These are phyloP conservation scores for Steinernema hermaphroditum DNA, from an alignment of 2,888 invertebrate species.

Conservation along the genomic window DNA sequence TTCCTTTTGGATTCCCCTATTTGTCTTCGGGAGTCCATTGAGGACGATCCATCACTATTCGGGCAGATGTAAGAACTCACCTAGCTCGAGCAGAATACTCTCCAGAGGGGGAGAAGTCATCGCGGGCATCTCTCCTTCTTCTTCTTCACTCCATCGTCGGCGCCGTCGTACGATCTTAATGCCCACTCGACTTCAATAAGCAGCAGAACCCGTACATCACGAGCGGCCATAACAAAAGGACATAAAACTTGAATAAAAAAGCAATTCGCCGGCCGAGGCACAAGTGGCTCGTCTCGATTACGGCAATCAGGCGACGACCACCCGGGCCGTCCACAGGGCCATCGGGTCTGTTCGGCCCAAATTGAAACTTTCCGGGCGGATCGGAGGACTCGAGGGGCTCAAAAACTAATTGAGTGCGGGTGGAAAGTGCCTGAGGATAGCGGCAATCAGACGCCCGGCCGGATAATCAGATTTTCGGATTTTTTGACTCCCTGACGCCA, in stretches of 20 bases:
- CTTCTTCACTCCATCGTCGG: background rate
- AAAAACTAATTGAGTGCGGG: slow-evolving; percentile 25
- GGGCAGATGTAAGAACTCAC: background rate
- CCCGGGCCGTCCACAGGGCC: background rate
- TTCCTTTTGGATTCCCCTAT: background rate
- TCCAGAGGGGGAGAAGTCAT: background rate
- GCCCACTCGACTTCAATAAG: background rate
- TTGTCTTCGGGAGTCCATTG: background rate
- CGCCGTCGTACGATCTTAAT: background rate
- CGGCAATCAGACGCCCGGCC: slow-evolving; percentile 25
- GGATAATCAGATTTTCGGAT: slow-evolving; percentile 14
- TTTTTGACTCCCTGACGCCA: slow-evolving; percentile 15
- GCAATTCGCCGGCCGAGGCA: background rate
- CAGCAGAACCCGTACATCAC: background rate
- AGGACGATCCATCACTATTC: background rate
- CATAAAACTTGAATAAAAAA: slow-evolving; percentile 9
- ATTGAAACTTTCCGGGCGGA: slow-evolving; percentile 17
- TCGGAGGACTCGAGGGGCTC: background rate
- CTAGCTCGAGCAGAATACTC: background rate
- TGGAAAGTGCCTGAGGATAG: slow-evolving; percentile 22
- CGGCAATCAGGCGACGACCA: background rate
- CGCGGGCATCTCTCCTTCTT: background rate
- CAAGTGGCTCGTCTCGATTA: slow-evolving; percentile 4
- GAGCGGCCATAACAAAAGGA: background rate
- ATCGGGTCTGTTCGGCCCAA: background rate